Conservation (phyloP, 1,140 invertebrate species). For the Scaptomyza pallida region DNA sequence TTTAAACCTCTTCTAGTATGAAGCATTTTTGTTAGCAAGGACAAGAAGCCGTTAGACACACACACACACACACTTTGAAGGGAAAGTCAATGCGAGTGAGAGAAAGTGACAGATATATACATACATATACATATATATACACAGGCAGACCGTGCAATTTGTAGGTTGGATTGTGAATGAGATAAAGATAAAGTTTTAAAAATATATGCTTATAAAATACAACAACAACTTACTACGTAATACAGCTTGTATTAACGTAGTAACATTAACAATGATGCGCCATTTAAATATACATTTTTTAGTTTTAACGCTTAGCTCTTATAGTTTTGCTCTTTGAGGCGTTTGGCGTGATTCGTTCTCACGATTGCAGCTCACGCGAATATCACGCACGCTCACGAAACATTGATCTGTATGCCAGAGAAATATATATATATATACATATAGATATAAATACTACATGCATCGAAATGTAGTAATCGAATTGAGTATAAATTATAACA, state of each 20-base stretch:
- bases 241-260: constrained; percentile 51
- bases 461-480: constrained; percentile 69
- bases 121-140: constrained; percentile 31
- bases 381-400: constrained; percentile 57
- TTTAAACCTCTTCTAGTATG: constrained; percentile 49
- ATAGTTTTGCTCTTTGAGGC: constrained; percentile 50
- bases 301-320: constrained; percentile 66
- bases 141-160: constrained; percentile 77
- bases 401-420: constrained; percentile 61
- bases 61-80: constrained; percentile 12
- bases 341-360: constrained; percentile 12
- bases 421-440: constrained; percentile 18
- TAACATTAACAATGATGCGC: constrained; percentile 72
- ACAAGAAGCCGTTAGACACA: constrained; percentile 20
- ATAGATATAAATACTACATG: constrained; percentile 24
- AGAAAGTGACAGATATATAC: constrained; percentile 1
- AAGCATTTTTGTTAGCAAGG: constrained; percentile 36
- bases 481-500: constrained; percentile 50
- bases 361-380: constrained; percentile 31
- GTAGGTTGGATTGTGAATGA: constrained; percentile 68
- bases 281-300: constrained; percentile 77
- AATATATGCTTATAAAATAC: constrained; percentile 39
- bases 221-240: constrained; percentile 12
- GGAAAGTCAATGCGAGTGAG: constrained; percentile 3
- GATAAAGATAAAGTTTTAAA: constrained; percentile 27